phyloP scores from a whole-genome alignment of 2,888 invertebrate genomes.

The Melanargia galathea region DNA sequence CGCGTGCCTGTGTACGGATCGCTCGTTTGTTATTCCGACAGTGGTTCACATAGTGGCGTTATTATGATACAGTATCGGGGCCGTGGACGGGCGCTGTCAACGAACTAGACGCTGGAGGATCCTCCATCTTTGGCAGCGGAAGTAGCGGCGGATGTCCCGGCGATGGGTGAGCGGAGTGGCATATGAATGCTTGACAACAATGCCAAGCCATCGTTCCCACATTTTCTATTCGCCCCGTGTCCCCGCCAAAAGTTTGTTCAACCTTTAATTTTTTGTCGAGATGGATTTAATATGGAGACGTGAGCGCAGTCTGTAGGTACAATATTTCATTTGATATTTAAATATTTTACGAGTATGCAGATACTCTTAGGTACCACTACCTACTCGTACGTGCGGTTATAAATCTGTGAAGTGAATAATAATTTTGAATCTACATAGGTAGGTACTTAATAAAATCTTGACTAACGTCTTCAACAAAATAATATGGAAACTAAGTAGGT shows the following conservation, averaged over 20 bases:
- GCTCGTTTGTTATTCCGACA: conserved; percentile 44
- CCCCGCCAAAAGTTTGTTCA: conserved; percentile 78
- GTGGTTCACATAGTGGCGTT: conserved; percentile 47
- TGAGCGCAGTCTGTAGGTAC: conserved; percentile 3
- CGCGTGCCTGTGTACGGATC: conserved; percentile 35
- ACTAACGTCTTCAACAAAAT: no score
- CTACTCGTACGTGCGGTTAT: not conserved
- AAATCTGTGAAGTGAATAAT: no score
- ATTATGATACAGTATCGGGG: conserved; percentile 56
- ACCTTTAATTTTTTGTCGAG: conserved; percentile 76
- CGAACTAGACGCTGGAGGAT: conserved; percentile 73
- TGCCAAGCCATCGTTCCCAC: conserved; percentile 70
- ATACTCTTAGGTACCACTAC: no score
- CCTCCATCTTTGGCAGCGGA: conserved; percentile 82
- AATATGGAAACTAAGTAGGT: no score
- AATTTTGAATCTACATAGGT: no score
- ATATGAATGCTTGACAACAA: conserved; percentile 79
- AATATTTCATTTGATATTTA: not conserved
- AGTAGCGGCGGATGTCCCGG: conserved; percentile 79
- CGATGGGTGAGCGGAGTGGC: conserved; percentile 77
- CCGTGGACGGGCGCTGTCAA: conserved; percentile 67
- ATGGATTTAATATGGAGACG: conserved; percentile 50
- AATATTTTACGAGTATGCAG: no score
- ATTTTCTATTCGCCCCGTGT: conserved; percentile 78
- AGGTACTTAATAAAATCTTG: no score